A percentile compares a stretch with the other conserved stretches of the same genome.
These are phyloP conservation scores for Augiades crinisus DNA, from an alignment of 2,888 invertebrate species.

Conservation along the genomic window DNA sequence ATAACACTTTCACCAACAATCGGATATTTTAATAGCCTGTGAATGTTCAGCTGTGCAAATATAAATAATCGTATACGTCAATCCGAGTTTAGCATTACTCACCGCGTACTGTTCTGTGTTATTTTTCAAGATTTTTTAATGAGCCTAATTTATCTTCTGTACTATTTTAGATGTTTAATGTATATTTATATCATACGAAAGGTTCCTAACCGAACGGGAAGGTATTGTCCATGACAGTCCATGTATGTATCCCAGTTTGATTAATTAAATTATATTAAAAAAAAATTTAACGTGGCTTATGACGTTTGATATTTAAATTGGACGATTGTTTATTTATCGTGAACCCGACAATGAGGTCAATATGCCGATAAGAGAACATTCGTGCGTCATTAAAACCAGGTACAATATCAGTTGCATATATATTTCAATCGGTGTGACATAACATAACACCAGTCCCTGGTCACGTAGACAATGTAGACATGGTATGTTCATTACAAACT, in stretches of 20 bases:
- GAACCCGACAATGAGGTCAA: conserved; percentile 62
- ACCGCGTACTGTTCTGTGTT: conserved; percentile 33
- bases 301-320: conserved; percentile 49
- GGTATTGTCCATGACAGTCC: too few species aligned
- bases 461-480: conserved; percentile 4
- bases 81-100: conserved; percentile 48
- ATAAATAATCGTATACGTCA: conserved; percentile 54
- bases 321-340: conserved; percentile 54
- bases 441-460: conserved; percentile 3
- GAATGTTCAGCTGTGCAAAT: conserved; percentile 61
- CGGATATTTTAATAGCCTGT: conserved; percentile 54
- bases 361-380: conserved; percentile 55
- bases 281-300: conserved; percentile 3
- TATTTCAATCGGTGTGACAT: conserved; percentile 5
- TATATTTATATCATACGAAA: neutral
- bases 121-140: conserved; percentile 16
- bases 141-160: conserved; percentile 2
- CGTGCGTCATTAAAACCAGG: conserved; percentile 54
- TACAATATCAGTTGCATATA: conserved; percentile 3
- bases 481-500: neutral
- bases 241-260: too few species aligned
- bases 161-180: neutral
- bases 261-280: conserved; percentile 1
- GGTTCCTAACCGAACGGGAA: too few species aligned
- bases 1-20: conserved; percentile 36